Evolutionary conservation across 1,140 invertebrate genomes (phyloP).

Genomic region (Ceratoteleas bidentatus): DNA sequence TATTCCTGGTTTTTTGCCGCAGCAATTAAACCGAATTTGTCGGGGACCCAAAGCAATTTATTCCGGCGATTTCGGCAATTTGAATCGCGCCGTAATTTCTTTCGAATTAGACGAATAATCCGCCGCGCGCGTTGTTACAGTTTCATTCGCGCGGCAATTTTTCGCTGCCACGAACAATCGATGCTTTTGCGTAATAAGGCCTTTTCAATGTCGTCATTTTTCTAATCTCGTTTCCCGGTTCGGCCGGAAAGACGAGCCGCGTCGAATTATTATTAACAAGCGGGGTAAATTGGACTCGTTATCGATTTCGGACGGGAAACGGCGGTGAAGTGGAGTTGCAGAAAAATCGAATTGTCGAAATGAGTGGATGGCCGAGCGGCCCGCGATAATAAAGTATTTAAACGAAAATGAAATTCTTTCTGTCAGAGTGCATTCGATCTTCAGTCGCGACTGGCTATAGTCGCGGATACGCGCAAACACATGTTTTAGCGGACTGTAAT

Average conservation of each 20-base stretch:
- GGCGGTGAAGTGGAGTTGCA: background rate
- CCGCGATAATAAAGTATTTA: no score
- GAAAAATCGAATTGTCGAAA: background rate
- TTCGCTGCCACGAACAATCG: conserved; percentile 14
- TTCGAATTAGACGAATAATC: conserved; percentile 11
- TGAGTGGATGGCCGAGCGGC: no score
- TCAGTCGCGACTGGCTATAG: no score
- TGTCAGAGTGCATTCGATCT: no score
- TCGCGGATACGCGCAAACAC: no score
- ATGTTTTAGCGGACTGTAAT: no score
- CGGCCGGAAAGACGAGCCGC: background rate
- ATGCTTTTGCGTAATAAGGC: conserved; percentile 22
- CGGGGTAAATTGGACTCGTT: background rate
- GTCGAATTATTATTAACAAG: conserved; percentile 17
- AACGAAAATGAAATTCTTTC: no score
- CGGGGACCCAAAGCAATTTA: background rate
- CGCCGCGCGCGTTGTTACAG: conserved; percentile 3
- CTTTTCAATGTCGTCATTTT: conserved; percentile 24
- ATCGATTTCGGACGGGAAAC: background rate
- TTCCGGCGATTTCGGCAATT: background rate
- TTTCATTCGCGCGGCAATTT: conserved; percentile 10
- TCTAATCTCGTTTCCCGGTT: conserved; percentile 13
- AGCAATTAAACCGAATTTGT: background rate
- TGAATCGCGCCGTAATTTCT: background rate
- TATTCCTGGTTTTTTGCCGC: background rate